Evolutionary conservation across 2,888 invertebrate genomes (phyloP).

Genomic region (Helleia helle): DNA sequence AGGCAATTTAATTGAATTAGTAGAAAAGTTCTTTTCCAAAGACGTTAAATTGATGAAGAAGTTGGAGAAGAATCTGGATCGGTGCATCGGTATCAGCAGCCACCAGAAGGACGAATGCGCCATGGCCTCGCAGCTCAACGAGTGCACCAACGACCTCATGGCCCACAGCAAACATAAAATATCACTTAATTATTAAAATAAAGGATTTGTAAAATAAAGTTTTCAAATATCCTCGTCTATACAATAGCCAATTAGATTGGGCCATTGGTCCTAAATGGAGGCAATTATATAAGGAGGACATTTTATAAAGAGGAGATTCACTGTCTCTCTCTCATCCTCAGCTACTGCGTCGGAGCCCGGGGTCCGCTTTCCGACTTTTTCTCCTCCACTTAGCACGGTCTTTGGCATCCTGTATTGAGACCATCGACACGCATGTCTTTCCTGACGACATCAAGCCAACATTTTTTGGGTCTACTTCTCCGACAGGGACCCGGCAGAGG

Average conservation of each 20-base stretch:
- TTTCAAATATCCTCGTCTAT: neutral
- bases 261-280: too few relatives aligned
- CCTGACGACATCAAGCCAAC: too few relatives aligned
- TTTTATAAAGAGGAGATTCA: too few relatives aligned
- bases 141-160: constrained; percentile 61
- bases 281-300: too few relatives aligned
- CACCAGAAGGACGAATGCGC: constrained; percentile 42
- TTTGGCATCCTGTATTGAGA: too few relatives aligned
- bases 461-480: too few relatives aligned
- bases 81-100: constrained; percentile 46
- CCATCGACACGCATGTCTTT: too few relatives aligned
- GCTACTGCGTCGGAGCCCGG: too few relatives aligned
- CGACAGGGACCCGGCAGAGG: too few relatives aligned
- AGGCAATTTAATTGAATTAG: constrained; percentile 46
- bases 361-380: too few relatives aligned
- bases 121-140: constrained; percentile 48
- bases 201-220: neutral
- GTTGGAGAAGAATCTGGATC: constrained; percentile 50
- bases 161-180: constrained; percentile 48
- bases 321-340: too few relatives aligned
- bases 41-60: constrained; percentile 57
- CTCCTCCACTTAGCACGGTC: too few relatives aligned
- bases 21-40: constrained; percentile 56
- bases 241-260: neutral
- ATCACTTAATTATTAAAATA: constrained; percentile 38